phyloP scores from a whole-genome alignment of 2,888 invertebrate genomes.

The Carcina quercana region DNA sequence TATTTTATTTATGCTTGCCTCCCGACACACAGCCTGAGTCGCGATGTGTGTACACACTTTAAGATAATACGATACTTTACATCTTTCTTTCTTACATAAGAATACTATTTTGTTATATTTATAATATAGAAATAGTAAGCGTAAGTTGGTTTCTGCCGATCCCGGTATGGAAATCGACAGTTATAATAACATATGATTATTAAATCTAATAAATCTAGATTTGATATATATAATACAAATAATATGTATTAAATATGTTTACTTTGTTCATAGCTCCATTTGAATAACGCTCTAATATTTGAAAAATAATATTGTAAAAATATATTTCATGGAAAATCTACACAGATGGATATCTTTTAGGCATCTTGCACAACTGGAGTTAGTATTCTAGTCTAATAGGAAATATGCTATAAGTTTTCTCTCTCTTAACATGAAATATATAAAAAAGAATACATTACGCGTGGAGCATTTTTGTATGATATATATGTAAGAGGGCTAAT shows the following conservation, averaged over 20 bases:
- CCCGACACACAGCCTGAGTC: too few relatives aligned
- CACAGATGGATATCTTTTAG: conserved; percentile 22
- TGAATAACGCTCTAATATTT: conserved; percentile 18
- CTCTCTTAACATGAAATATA: conserved; percentile 65
- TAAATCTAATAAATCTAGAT: conserved; percentile 31
- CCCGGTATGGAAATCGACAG: conserved; percentile 43
- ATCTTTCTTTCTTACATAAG: conserved; percentile 48
- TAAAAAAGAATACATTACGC: not conserved
- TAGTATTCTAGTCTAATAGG: conserved; percentile 32
- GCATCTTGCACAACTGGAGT: conserved; percentile 28
- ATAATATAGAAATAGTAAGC: conserved; percentile 69
- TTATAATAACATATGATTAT: conserved; percentile 29
- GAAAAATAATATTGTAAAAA: conserved; percentile 50
- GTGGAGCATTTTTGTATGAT: not conserved
- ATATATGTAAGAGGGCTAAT: not conserved
- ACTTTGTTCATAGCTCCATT: conserved; percentile 24
- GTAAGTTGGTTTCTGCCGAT: conserved; percentile 56
- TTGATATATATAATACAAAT: conserved; percentile 17
- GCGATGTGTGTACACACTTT: too few relatives aligned
- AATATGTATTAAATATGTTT: conserved; percentile 14
- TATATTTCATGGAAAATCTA: conserved; percentile 37
- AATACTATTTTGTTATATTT: conserved; percentile 57
- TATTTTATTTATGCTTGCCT: too few relatives aligned
- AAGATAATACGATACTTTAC: conserved; percentile 49
- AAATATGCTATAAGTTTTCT: conserved; percentile 38